phyloP scores from a whole-genome alignment of 2,113 vertebrate genomes.

The Catharus minimus region DNA sequence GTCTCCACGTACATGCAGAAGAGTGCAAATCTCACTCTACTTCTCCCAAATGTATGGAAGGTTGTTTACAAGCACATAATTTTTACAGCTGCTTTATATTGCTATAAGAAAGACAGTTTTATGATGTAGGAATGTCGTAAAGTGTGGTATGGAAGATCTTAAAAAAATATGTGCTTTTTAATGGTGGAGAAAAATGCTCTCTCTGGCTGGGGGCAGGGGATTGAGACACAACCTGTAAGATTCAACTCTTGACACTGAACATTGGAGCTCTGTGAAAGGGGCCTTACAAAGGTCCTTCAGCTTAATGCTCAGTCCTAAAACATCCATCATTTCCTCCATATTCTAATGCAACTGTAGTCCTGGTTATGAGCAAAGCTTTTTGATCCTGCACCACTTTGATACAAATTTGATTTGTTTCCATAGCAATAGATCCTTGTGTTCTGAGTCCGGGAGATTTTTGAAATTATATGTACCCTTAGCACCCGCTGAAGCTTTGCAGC shows the following conservation, averaged over 20 bases:
- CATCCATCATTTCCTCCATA: constrained; percentile 57
- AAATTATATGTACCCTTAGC: constrained; percentile 21
- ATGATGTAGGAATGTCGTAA: constrained; percentile 73
- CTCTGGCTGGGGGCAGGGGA: constrained; percentile 9
- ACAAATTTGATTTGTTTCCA: constrained; percentile 71
- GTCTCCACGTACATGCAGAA: constrained; percentile 1
- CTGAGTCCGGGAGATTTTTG: constrained; percentile 55
- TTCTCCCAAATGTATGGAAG: constrained; percentile 54
- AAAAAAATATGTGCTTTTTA: constrained; percentile 69
- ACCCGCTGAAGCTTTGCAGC: constrained; percentile 20
- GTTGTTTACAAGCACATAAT: constrained; percentile 75
- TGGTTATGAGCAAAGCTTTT: constrained; percentile 65
- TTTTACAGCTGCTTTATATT: constrained; percentile 75
- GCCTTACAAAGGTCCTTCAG: constrained; percentile 13
- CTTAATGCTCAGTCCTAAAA: constrained; percentile 24
- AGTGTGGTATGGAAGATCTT: constrained; percentile 72
- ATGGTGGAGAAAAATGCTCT: constrained; percentile 54
- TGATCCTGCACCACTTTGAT: constrained; percentile 59
- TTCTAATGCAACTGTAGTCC: constrained; percentile 62
- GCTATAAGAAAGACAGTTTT: constrained; percentile 75
- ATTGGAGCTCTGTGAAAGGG: constrained; percentile 28
- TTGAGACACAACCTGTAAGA: constrained; percentile 18
- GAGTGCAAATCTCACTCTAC: constrained; percentile 34
- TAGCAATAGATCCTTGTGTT: constrained; percentile 63
- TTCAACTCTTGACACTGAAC: constrained; percentile 35